Conservation (phyloP, 2,888 invertebrate species). For the Shargacucullia verbasci region DNA sequence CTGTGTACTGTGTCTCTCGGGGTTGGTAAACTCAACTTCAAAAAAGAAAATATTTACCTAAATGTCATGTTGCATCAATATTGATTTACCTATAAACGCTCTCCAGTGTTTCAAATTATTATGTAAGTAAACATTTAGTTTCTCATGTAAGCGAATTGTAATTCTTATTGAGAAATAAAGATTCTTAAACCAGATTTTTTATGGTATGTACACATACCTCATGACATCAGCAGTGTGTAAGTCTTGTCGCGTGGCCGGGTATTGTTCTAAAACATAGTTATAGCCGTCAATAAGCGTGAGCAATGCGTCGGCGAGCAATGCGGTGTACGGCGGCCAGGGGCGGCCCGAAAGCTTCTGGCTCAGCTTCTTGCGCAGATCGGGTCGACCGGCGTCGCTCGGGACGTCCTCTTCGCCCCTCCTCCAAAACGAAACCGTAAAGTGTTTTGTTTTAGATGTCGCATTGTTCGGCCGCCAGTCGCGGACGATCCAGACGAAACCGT, state of each 20-base stretch:
- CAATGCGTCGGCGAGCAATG: slow-evolving; percentile 55
- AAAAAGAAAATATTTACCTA: too few species aligned
- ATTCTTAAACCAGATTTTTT: too few species aligned
- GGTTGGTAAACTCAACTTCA: too few species aligned
- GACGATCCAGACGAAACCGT: slow-evolving; percentile 67
- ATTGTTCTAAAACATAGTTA: slow-evolving; percentile 7
- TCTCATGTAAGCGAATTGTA: too few species aligned
- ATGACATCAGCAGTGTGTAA: slow-evolving; percentile 21
- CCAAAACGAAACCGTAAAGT: slow-evolving; percentile 59
- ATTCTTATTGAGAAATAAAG: too few species aligned
- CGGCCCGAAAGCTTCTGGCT: neutral
- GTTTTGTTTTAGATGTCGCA: slow-evolving; percentile 18
- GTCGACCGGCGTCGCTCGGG: neutral
- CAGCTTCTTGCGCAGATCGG: neutral
- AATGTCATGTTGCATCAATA: too few species aligned
- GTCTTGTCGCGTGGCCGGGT: slow-evolving; percentile 33
- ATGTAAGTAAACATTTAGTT: too few species aligned
- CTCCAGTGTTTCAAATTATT: too few species aligned
- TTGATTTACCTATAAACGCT: too few species aligned
- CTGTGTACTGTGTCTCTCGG: too few species aligned
- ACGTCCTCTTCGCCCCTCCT: slow-evolving; percentile 33
- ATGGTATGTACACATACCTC: too few species aligned
- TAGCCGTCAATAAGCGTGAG: slow-evolving; percentile 42
- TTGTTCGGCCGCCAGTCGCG: slow-evolving; percentile 62
- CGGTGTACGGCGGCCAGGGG: slow-evolving; percentile 49